Conservation (phyloP, 2,113 vertebrate species). For the Oryzias woworae region DNA sequence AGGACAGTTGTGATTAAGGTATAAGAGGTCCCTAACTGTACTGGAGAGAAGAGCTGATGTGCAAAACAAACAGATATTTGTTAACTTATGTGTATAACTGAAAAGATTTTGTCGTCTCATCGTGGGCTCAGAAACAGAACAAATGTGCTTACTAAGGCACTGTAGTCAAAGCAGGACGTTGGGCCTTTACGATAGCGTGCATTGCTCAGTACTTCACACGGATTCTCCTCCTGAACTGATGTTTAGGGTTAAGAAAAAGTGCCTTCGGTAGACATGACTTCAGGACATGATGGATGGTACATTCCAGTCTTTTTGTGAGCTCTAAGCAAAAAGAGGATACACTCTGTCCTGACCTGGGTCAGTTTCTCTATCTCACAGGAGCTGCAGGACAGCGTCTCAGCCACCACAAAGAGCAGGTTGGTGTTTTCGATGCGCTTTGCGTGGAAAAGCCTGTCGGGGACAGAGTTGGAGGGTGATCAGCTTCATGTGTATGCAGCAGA, state of each 20-base stretch:
- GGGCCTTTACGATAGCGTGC: conserved; percentile 95
- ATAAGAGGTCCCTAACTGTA: too few relatives aligned
- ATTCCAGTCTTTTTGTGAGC: conserved; percentile 7
- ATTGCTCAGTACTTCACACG: conserved; percentile 90
- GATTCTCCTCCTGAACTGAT: conserved; percentile 91
- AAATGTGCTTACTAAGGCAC: conserved; percentile 82
- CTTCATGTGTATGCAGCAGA: neutral
- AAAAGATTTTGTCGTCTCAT: neutral
- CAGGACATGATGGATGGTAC: neutral
- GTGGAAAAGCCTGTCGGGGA: conserved; percentile 85
- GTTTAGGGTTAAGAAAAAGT: conserved; percentile 42
- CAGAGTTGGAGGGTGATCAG: conserved; percentile 6
- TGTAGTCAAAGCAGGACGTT: conserved; percentile 95
- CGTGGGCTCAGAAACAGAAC: neutral
- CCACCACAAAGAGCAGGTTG: conserved; percentile 96
- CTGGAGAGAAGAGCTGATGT: too few relatives aligned
- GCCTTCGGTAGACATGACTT: neutral
- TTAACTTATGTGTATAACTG: too few relatives aligned
- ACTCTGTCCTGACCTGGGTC: conserved; percentile 87
- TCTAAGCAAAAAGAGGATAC: conserved; percentile 85
- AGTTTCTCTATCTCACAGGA: conserved; percentile 90
- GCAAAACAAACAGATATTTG: too few relatives aligned
- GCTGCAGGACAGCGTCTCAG: conserved; percentile 93
- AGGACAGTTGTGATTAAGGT: too few relatives aligned
- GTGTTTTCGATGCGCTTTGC: conserved; percentile 91